Evolutionary conservation across 2,888 invertebrate species (phyloP).

Genomic region (Acanthopleura granulata): DNA sequence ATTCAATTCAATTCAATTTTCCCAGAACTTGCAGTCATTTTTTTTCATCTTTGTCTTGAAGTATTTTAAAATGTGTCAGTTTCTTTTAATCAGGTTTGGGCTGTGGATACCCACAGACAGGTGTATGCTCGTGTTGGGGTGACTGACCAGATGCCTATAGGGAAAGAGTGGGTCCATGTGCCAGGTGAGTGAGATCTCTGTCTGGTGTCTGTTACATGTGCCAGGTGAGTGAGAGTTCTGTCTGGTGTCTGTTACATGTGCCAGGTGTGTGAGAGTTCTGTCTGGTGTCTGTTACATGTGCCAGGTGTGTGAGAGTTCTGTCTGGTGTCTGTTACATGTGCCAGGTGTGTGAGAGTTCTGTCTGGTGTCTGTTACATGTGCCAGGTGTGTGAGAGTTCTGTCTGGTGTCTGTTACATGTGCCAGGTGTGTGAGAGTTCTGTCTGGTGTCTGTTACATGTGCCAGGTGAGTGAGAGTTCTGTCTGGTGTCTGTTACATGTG

Average conservation of each 20-base stretch:
- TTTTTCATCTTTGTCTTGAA: no score
- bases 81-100: conserved; percentile 71
- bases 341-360: no score
- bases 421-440: conserved; percentile 65
- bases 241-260: no score
- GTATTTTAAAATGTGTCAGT: not conserved
- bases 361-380: conserved; percentile 71
- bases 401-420: conserved; percentile 66
- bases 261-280: not conserved
- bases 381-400: conserved; percentile 55
- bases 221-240: not conserved
- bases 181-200: conserved; percentile 65
- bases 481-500: not conserved
- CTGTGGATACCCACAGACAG: conserved; percentile 70
- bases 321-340: conserved; percentile 56
- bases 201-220: not conserved
- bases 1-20: no score
- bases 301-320: no score
- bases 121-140: conserved; percentile 72
- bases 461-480: not conserved
- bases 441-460: no score
- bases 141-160: conserved; percentile 71
- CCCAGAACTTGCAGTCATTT: no score
- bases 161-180: conserved; percentile 72
- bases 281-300: not conserved